Base-by-base conservation (phyloP, 2,113 vertebrate species). In the Eurystomus gularis region DNA sequence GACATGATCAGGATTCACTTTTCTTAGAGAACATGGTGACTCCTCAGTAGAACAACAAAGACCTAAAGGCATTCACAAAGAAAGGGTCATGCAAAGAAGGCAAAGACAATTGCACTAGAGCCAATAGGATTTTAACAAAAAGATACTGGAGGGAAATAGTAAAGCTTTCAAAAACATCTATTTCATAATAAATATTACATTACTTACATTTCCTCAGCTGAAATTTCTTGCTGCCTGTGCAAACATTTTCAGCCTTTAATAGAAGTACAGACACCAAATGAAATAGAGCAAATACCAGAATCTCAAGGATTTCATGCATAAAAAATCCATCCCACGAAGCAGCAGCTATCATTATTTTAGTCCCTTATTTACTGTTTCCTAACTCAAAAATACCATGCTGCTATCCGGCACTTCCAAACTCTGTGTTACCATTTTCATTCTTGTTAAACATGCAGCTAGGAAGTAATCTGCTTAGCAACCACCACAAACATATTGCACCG, bases 201-300 rank as follows among this genome's bases (percentile, higher is more conserved):
- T 86, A 96, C 96, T 94, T 96, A 98, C 97, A 92, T 97, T 98
- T 97, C 93, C 95, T 97, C 65, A 54, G 94, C 21, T 84, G 96
- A 87, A 94, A 83, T 57, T 95, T 77, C 71, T 94, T 89, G 57
- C 77, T 94, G 76, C 75, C 86, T 61, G 57, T 58, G 69, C 88
- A 96, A 94, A 87, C 92, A 58, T 96, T 97, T 96, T 97, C 95
- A 94, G 95, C 93, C 94, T 96, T 92, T 85, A 96, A 95, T 8
- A 78, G 92, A 94, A 97, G 76, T 65, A 98, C 97, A 51, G 95
- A 95, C 11, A 96, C 61, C 26, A 72, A 84, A 88, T 85, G 96
- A 94, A 98, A 94, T 52, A 98, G 10, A 13, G 95, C 92, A 96
- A 97, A 96, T 95, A 98, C 90, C 39, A 91, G 92, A 94, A 94